Conservation (phyloP, 1,140 invertebrate genomes). For the Tetragnatha versicolor region DNA sequence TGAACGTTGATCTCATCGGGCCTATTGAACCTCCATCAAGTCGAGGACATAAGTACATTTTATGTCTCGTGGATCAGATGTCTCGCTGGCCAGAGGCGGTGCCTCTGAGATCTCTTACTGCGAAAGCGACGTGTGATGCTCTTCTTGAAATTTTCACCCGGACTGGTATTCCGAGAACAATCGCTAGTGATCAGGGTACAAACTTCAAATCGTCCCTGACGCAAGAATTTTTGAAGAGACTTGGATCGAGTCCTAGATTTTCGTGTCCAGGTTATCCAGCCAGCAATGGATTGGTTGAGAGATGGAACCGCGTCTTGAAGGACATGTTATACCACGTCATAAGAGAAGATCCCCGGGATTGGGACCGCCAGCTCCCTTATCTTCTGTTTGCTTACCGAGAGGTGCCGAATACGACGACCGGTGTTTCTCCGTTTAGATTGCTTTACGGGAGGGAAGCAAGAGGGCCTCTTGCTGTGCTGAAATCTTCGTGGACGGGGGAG, state of each 20-base stretch:
- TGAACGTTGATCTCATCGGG: conserved; percentile 7
- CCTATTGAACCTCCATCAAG: neutral
- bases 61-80: neutral
- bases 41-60: conserved; percentile 5
- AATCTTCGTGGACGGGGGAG: neutral
- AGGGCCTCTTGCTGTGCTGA: neutral
- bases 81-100: neutral
- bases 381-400: neutral
- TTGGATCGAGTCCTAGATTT: neutral
- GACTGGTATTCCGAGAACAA: neutral
- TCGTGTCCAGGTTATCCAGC: neutral
- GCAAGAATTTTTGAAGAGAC: neutral
- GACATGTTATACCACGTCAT: neutral
- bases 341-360: neutral
- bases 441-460: neutral
- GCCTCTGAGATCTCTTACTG: neutral
- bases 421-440: neutral
- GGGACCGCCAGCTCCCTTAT: neutral
- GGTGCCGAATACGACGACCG: neutral
- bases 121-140: neutral
- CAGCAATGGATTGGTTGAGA: neutral
- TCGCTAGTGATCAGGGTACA: conserved; percentile 4
- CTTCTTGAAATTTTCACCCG: neutral
- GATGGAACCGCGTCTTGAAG: neutral
- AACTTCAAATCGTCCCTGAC: neutral